Evolutionary conservation across 2,888 invertebrate genomes (phyloP).

Genomic region (Agrochola litura): DNA sequence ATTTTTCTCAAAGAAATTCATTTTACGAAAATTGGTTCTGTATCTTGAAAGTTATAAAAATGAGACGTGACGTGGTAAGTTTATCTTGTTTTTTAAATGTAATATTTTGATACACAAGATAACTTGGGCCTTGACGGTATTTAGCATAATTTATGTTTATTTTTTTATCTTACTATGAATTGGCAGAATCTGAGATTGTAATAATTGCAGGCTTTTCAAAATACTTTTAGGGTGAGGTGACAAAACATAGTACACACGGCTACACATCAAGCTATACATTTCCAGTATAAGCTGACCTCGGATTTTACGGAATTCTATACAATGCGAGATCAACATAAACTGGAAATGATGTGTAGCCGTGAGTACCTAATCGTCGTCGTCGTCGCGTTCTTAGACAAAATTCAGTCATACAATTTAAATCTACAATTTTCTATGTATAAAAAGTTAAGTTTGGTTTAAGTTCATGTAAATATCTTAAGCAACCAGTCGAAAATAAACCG

Average conservation of each 20-base stretch:
- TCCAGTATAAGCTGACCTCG: too few relatives aligned
- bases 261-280: too few relatives aligned
- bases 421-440: background rate
- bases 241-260: too few relatives aligned
- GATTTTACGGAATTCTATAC: too few relatives aligned
- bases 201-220: background rate
- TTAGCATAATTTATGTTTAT: background rate
- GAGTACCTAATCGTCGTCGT: too few relatives aligned
- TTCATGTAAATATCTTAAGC: too few relatives aligned
- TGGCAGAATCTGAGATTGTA: background rate
- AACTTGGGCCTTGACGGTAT: conserved; percentile 14
- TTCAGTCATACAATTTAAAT: background rate
- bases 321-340: too few relatives aligned
- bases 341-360: too few relatives aligned
- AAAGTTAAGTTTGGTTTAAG: background rate
- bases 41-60: conserved; percentile 35
- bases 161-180: background rate
- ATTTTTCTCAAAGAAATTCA: conserved; percentile 24
- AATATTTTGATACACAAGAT: conserved; percentile 14
- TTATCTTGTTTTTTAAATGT: conserved; percentile 22
- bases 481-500: too few relatives aligned
- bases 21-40: conserved; percentile 50
- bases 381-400: background rate
- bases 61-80: conserved; percentile 24
- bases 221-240: too few relatives aligned